Evolutionary conservation across 2,888 invertebrate species (phyloP).

Genomic region (Cylindroiulus punctatus): DNA sequence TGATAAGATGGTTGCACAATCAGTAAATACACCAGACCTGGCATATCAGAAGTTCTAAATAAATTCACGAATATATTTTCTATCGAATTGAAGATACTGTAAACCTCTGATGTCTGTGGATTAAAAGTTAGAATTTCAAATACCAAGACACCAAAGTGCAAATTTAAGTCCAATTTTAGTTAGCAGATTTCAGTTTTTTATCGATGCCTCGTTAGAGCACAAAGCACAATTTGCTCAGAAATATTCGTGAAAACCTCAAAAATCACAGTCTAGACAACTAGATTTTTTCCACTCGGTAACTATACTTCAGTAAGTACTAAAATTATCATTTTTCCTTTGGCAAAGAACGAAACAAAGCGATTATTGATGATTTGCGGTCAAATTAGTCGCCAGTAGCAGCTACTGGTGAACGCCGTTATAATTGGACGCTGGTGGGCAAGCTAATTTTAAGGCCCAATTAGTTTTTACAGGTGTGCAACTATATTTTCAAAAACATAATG

Average conservation of each 20-base stretch:
- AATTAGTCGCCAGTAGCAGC: background rate
- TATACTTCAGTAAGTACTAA: background rate
- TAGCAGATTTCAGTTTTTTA: no score
- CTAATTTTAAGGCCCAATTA: constrained; percentile 12
- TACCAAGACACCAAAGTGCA: no score
- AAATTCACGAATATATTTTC: no score
- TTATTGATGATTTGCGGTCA: background rate
- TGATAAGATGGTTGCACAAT: no score
- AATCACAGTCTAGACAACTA: background rate
- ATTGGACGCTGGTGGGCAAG: constrained; percentile 11
- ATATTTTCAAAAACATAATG: background rate
- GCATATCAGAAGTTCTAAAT: no score
- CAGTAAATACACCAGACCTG: no score
- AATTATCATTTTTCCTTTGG: background rate
- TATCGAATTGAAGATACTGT: no score
- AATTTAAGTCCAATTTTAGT: no score
- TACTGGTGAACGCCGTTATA: background rate
- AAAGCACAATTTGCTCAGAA: background rate
- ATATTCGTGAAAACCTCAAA: background rate
- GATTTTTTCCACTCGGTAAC: background rate
- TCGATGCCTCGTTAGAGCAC: no score
- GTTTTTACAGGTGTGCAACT: constrained; percentile 7
- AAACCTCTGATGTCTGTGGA: no score
- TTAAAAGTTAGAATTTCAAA: no score
- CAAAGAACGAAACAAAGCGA: background rate